Evolutionary conservation across 92 coral and sea anemone species (phyloP).

Genomic region (Parazoanthus atlanticus): DNA sequence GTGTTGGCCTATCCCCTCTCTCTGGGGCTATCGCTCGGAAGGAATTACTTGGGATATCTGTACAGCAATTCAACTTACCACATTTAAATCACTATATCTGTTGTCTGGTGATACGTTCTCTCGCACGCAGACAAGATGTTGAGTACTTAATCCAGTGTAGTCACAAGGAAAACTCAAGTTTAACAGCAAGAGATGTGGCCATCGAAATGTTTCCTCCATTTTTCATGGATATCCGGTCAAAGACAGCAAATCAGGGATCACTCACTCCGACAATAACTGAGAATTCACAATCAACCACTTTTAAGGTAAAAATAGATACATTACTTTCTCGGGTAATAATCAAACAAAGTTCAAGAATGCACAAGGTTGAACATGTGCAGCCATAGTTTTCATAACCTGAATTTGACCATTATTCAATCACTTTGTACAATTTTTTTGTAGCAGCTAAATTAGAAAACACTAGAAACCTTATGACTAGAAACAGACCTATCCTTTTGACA

Average conservation of each 20-base stretch:
- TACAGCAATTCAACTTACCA: too few relatives aligned
- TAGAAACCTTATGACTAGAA: too few relatives aligned
- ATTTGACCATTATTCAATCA: too few relatives aligned
- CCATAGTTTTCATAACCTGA: too few relatives aligned
- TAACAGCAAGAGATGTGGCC: background rate
- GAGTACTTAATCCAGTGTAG: constrained; percentile 25
- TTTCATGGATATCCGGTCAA: constrained; percentile 11
- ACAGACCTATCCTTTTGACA: too few relatives aligned
- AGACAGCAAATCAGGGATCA: constrained; percentile 1
- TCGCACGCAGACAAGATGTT: constrained; percentile 20
- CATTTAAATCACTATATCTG: too few relatives aligned
- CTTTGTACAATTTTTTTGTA: too few relatives aligned
- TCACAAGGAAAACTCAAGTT: background rate
- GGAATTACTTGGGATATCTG: too few relatives aligned
- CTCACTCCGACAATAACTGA: background rate
- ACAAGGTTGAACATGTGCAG: too few relatives aligned
- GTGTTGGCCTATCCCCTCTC: too few relatives aligned
- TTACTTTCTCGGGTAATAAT: background rate
- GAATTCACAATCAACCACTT: background rate
- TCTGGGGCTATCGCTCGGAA: too few relatives aligned
- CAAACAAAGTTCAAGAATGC: background rate
- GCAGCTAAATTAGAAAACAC: too few relatives aligned
- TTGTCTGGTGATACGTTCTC: background rate
- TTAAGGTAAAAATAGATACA: background rate
- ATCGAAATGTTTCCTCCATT: constrained; percentile 23